Conservation (phyloP, 2,113 vertebrate genomes). For the Larimichthys crocea region DNA sequence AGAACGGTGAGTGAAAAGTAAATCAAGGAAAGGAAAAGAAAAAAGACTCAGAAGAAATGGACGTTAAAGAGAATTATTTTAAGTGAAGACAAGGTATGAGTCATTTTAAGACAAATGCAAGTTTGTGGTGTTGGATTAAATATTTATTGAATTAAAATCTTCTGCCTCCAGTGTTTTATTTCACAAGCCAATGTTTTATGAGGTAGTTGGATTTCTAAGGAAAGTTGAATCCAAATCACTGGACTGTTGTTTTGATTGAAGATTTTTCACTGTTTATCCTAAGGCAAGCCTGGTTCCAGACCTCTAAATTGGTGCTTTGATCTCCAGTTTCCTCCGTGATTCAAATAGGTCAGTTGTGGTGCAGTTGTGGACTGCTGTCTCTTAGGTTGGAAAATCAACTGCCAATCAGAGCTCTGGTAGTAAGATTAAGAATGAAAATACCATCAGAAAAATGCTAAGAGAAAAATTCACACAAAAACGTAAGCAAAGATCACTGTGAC, state of each 20-base stretch:
- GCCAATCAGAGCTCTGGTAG: background rate
- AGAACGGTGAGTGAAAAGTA: constrained; percentile 11
- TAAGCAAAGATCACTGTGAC: background rate
- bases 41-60: background rate
- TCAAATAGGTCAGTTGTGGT: background rate
- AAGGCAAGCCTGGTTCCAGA: constrained; percentile 37
- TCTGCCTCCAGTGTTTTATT: constrained; percentile 30
- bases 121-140: background rate
- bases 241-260: constrained; percentile 34
- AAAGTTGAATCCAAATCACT: constrained; percentile 11
- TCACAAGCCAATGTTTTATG: constrained; percentile 13
- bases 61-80: background rate
- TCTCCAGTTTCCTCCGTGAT: constrained; percentile 12
- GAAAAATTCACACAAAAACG: background rate
- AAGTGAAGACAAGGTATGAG: background rate
- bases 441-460: background rate
- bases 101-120: background rate
- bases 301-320: constrained; percentile 32
- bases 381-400: background rate
- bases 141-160: constrained; percentile 6
- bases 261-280: constrained; percentile 50
- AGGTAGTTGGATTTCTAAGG: constrained; percentile 13
- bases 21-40: background rate
- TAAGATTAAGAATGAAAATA: background rate
- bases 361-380: background rate